phyloP scores from a whole-genome alignment of 2,797 vertebrate genomes.

The Jordanella pulchra region DNA sequence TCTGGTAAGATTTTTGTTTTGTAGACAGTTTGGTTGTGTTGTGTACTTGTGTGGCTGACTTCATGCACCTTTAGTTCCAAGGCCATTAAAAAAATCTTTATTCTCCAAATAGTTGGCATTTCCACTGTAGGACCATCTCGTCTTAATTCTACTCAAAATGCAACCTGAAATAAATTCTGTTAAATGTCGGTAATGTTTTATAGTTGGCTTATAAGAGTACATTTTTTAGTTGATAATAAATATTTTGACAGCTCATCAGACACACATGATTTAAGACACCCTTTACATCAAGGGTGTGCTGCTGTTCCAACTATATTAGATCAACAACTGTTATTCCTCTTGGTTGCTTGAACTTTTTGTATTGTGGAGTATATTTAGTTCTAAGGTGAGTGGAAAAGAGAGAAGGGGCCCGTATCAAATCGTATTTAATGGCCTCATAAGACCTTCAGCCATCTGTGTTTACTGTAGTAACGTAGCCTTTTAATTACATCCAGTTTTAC shows the following conservation, averaged over 20 bases:
- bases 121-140: neutral
- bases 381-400: neutral
- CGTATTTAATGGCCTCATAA: constrained; percentile 2
- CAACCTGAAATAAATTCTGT: too few relatives aligned
- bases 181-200: too few relatives aligned
- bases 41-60: neutral
- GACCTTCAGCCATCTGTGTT: constrained; percentile 6
- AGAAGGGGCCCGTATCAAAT: neutral
- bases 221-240: too few relatives aligned
- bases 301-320: neutral
- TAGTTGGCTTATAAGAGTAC: too few relatives aligned
- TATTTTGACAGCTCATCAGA: too few relatives aligned
- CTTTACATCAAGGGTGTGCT: too few relatives aligned
- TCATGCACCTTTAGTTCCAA: neutral
- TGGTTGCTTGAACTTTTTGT: neutral
- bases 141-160: too few relatives aligned
- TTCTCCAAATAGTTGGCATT: neutral
- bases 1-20: neutral
- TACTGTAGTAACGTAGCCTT: constrained; percentile 3
- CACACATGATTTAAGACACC: too few relatives aligned
- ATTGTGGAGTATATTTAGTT: neutral
- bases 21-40: neutral
- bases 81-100: neutral
- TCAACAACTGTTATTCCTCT: neutral
- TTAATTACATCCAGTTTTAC: neutral